Evolutionary conservation across 2,797 vertebrate species (phyloP).

Genomic region (Sebastes paucispinis): DNA sequence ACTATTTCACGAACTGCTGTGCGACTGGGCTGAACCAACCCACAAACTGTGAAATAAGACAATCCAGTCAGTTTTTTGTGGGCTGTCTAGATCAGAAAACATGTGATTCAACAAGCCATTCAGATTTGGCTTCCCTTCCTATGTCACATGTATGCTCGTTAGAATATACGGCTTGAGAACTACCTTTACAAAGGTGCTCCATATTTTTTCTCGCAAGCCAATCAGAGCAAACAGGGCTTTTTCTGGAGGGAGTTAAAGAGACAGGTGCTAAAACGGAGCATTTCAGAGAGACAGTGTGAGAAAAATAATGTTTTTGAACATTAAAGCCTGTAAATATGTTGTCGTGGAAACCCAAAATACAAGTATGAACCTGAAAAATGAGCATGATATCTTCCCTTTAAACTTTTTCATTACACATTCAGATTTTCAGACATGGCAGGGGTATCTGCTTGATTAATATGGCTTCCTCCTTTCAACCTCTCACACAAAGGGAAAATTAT

Average conservation of each 20-base stretch:
- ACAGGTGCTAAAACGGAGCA: background rate
- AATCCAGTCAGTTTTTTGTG: too few relatives aligned
- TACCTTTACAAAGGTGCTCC: too few relatives aligned
- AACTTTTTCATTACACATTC: background rate
- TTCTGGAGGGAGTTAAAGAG: background rate
- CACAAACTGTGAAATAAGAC: too few relatives aligned
- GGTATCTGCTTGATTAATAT: slow-evolving; percentile 51
- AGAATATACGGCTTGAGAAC: too few relatives aligned
- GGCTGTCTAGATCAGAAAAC: too few relatives aligned
- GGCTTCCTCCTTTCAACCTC: slow-evolving; percentile 10
- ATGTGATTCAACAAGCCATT: too few relatives aligned
- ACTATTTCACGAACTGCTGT: too few relatives aligned
- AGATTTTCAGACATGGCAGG: slow-evolving; percentile 17
- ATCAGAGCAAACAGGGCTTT: background rate
- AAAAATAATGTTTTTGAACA: background rate
- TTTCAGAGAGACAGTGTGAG: background rate
- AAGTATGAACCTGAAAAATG: background rate
- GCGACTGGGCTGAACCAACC: too few relatives aligned
- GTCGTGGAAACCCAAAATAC: background rate
- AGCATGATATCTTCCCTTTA: background rate
- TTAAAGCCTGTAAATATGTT: background rate
- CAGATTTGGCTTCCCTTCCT: too few relatives aligned
- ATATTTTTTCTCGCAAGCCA: background rate
- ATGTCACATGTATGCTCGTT: too few relatives aligned
- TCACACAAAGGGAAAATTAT: background rate